Base-by-base conservation (phyloP, 2,888 invertebrate species). In the Lumbricus terrestris region DNA sequence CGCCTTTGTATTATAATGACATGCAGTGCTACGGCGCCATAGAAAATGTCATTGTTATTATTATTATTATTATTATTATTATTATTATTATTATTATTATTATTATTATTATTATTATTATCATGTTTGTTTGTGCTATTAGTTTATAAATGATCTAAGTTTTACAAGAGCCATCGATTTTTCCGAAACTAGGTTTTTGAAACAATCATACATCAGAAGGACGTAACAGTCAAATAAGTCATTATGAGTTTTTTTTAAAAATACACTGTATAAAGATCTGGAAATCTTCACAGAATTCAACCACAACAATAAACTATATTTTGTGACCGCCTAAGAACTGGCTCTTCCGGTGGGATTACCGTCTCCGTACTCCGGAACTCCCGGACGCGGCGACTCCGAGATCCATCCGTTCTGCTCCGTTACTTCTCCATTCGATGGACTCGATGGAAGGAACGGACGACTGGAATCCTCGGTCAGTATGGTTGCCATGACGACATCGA, bases 361-460 rank as follows among this genome's bases (percentile, higher is more conserved):
- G 95, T 99, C 99, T 88, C 99, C 99, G 94, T 97, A 98, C 89
- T 96, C 95, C 3, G 96, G 95, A 93, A 97, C 97, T 92, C 97
- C 96, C 0, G 99, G 99, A 95, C 97, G 96, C 42, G 88, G 88
- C 23, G 88, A 42, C 4, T 94, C 92, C 0, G 97, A 96, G 85
- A 98, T 96, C 93, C 97, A 98, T 5, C 97, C 97, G 93, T 98
- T 97, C 92, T 95, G 94, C 47, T 82, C 92, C 13, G 94, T 93
- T 90, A 94, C 93, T 1, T 92, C 88, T 6, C 95, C 95, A 92
- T 95, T 94, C 11, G 94, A 97, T 0, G 99, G 99, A 94, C 98
- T 98, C 0, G 99, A 99, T 0, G 97, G 96, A 13, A 98, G 94
- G 94, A 96, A 98, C 0, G 96, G 96, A 91, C 97, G 95, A 0